Conservation (phyloP, 2,797 vertebrate genomes). For the Fistularia commersonii region DNA sequence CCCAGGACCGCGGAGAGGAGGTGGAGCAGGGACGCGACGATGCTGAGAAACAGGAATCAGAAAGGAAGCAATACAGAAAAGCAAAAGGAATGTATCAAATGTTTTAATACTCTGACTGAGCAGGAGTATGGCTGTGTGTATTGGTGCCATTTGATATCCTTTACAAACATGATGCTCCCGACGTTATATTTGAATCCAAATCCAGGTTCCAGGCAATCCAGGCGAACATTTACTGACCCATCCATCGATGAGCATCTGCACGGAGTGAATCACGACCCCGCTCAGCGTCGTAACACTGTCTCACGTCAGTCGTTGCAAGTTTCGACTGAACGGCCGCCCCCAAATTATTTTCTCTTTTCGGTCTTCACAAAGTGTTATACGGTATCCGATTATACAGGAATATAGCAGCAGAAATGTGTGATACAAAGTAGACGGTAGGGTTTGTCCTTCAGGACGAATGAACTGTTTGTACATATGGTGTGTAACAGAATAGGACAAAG, state of each 20-base stretch:
- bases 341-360: conserved; percentile 70
- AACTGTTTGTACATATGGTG: conserved; percentile 76
- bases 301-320: conserved; percentile 58
- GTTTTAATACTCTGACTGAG: conserved; percentile 42
- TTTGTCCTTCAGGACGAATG: conserved; percentile 79
- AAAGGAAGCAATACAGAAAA: conserved; percentile 58
- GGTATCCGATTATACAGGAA: conserved; percentile 76
- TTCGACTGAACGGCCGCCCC: conserved; percentile 60
- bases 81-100: conserved; percentile 57
- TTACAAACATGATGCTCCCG: conserved; percentile 52
- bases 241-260: conserved; percentile 68
- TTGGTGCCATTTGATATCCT: conserved; percentile 54
- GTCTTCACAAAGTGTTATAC: conserved; percentile 83
- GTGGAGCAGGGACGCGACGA: conserved; percentile 30
- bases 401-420: conserved; percentile 77
- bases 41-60: conserved; percentile 12
- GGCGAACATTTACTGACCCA: conserved; percentile 25
- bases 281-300: conserved; percentile 55
- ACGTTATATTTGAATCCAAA: conserved; percentile 59
- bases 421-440: conserved; percentile 82
- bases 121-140: conserved; percentile 38
- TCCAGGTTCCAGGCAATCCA: conserved; percentile 46
- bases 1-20: conserved; percentile 22
- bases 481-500: conserved; percentile 71
- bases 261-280: conserved; percentile 62